These are phyloP conservation scores for Scomberomorus guttatus DNA, from an alignment of 2,797 vertebrate genomes.

Conservation along the genomic window DNA sequence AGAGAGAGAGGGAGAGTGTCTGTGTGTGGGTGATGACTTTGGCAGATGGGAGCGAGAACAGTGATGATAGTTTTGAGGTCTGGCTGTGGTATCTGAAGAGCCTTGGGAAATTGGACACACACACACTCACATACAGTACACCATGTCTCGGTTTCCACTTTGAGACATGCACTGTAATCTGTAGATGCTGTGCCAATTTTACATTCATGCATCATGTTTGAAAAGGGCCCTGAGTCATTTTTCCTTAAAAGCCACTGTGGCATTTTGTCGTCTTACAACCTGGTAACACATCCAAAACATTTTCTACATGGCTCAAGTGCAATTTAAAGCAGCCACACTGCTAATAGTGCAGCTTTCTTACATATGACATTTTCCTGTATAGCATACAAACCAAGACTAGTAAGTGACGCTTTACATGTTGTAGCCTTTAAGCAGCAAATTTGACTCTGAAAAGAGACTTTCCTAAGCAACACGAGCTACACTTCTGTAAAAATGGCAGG, in stretches of 20 bases:
- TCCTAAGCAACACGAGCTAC: background rate
- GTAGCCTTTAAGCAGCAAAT: conserved; percentile 4
- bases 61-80: conserved; percentile 82
- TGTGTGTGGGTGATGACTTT: conserved; percentile 77
- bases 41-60: conserved; percentile 79
- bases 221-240: conserved; percentile 39
- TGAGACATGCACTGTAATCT: conserved; percentile 62
- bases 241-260: conserved; percentile 40
- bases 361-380: background rate
- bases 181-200: conserved; percentile 56
- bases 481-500: conserved; percentile 1
- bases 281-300: conserved; percentile 31
- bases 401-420: background rate
- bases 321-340: conserved; percentile 28
- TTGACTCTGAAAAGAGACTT: conserved; percentile 7
- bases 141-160: conserved; percentile 74
- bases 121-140: conserved; percentile 60
- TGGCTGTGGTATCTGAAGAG: conserved; percentile 80
- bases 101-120: conserved; percentile 78
- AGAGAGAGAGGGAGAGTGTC: conserved; percentile 26
- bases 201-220: conserved; percentile 55
- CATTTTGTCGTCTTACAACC: conserved; percentile 35
- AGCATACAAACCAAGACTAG: background rate
- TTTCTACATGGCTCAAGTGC: conserved; percentile 17
- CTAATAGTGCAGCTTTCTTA: background rate